phyloP scores from a whole-genome alignment of 92 coral and sea anemone species.

The Paramuricea clavata region DNA sequence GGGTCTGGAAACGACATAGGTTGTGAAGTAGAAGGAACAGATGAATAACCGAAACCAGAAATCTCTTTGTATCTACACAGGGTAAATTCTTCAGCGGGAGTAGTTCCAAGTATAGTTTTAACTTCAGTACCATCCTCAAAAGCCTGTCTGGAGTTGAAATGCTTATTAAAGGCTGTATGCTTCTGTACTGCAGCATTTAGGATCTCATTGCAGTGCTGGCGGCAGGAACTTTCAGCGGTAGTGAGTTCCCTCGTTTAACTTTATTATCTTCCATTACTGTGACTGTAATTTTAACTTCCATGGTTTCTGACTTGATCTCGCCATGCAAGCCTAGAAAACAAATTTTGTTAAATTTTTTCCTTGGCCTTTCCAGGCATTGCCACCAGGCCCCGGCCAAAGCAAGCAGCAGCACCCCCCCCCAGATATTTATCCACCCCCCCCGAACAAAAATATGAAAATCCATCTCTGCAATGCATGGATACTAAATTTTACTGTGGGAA shows the following conservation, averaged over 20 bases:
- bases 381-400: too few relatives aligned
- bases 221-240: slow-evolving; percentile 60
- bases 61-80: slow-evolving; percentile 63
- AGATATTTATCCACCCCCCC: too few relatives aligned
- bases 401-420: too few relatives aligned
- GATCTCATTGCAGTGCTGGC: slow-evolving; percentile 47
- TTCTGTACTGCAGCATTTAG: slow-evolving; percentile 48
- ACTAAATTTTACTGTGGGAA: background rate
- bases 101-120: slow-evolving; percentile 62
- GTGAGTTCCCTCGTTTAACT: slow-evolving; percentile 67
- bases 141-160: slow-evolving; percentile 43
- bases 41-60: slow-evolving; percentile 24
- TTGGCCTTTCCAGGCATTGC: too few relatives aligned
- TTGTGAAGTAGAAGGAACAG: background rate
- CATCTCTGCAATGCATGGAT: too few relatives aligned
- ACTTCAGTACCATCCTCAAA: slow-evolving; percentile 69
- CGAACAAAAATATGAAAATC: too few relatives aligned
- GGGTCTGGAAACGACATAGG: background rate
- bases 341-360: too few relatives aligned
- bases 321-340: too few relatives aligned
- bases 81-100: slow-evolving; percentile 53
- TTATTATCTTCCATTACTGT: slow-evolving; percentile 51
- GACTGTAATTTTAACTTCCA: slow-evolving; percentile 52
- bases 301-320: background rate
- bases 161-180: slow-evolving; percentile 62